These are phyloP conservation scores for Cephus runcator DNA, from an alignment of 2,888 invertebrate genomes.

Conservation along the genomic window DNA sequence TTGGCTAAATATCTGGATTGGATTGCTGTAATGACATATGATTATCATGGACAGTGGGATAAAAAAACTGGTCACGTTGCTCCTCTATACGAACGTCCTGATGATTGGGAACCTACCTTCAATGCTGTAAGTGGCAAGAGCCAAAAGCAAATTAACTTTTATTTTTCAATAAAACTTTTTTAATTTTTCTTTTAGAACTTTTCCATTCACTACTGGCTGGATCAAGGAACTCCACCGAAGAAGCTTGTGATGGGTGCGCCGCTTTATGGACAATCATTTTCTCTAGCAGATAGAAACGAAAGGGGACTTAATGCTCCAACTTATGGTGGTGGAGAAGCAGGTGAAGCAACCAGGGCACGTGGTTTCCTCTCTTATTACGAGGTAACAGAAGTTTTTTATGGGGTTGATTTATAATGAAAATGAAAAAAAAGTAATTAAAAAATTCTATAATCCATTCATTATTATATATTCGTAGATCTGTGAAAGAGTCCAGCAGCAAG, in stretches of 20 bases:
- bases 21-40: constrained; percentile 93
- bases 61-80: constrained; percentile 90
- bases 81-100: constrained; percentile 83
- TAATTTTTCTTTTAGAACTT: constrained; percentile 74
- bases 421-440: neutral
- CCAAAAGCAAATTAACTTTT: neutral
- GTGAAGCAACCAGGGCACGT: constrained; percentile 86
- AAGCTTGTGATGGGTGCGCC: constrained; percentile 90
- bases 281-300: constrained; percentile 73
- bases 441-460: neutral
- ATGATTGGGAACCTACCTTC: constrained; percentile 79
- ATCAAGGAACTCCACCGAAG: constrained; percentile 79
- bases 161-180: neutral
- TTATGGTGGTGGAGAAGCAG: constrained; percentile 89
- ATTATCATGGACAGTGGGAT: constrained; percentile 93
- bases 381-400: constrained; percentile 61
- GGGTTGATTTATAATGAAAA: neutral
- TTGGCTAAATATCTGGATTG: constrained; percentile 85
- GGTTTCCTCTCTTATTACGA: constrained; percentile 92
- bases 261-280: constrained; percentile 90
- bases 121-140: constrained; percentile 73
- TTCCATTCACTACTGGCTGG: constrained; percentile 88
- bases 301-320: constrained; percentile 80
- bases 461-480: constrained; percentile 74
- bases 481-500: constrained; percentile 77